These are phyloP conservation scores for Lasioglossum baleicum DNA, from an alignment of 1,140 invertebrate species.

Conservation along the genomic window DNA sequence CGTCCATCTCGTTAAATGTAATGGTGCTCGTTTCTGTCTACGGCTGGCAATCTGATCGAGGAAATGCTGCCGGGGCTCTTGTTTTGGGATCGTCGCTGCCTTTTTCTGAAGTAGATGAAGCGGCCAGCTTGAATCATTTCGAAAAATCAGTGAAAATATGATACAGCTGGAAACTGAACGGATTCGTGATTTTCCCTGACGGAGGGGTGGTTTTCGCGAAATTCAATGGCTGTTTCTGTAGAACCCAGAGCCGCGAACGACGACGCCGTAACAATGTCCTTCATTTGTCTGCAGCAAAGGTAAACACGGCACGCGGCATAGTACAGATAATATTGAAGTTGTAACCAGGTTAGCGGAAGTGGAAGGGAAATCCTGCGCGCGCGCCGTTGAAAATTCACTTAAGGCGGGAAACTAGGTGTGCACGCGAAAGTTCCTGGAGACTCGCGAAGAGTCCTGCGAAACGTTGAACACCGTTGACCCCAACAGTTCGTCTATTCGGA, in stretches of 20 bases:
- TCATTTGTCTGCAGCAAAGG: too few species aligned
- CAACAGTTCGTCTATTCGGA: conserved; percentile 11
- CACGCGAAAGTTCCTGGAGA: conserved; percentile 13
- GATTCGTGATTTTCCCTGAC: too few species aligned
- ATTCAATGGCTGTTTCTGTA: too few species aligned
- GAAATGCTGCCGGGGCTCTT: conserved; percentile 35
- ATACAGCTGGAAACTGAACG: too few species aligned
- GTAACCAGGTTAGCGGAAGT: background rate
- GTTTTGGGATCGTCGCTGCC: conserved; percentile 23
- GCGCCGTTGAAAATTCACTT: conserved; percentile 35
- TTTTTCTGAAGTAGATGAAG: conserved; percentile 28
- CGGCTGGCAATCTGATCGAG: conserved; percentile 54
- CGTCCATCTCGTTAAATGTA: conserved; percentile 54
- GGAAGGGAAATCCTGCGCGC: conserved; percentile 17
- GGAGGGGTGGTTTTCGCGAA: too few species aligned
- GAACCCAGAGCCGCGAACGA: too few species aligned
- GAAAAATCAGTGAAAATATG: too few species aligned
- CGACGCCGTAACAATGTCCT: too few species aligned
- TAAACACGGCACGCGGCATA: background rate
- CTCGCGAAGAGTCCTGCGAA: conserved; percentile 14
- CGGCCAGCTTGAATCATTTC: too few species aligned
- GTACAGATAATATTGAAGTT: conserved; percentile 32
- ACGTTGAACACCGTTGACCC: conserved; percentile 37
- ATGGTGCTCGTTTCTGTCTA: conserved; percentile 55
- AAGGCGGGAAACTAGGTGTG: conserved; percentile 40